Percentiles rank a stretch among this genome's conserved stretches.
These are phyloP conservation scores for Pangasius krempfi DNA, from an alignment of 2,797 vertebrate genomes.

Conservation along the genomic window DNA sequence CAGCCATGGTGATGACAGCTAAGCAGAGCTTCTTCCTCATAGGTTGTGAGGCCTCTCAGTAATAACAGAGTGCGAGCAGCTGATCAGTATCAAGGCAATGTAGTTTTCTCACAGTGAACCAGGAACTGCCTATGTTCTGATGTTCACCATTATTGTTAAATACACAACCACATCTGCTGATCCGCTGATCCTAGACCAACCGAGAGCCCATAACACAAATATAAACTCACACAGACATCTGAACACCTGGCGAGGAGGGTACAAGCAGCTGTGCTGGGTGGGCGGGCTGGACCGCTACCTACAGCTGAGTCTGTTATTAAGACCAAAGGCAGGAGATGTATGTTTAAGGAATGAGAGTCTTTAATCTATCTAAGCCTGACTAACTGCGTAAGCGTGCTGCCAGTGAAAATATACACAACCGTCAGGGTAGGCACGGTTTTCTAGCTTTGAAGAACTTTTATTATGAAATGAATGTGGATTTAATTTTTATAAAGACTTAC, in stretches of 20 bases:
- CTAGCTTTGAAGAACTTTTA: slow-evolving; percentile 23
- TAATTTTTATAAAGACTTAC: neutral
- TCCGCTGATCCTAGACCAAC: slow-evolving; percentile 19
- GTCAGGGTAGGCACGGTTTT: neutral
- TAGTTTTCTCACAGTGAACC: neutral
- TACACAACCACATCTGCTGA: neutral
- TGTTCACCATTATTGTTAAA: slow-evolving; percentile 22
- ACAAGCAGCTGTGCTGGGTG: slow-evolving; percentile 46
- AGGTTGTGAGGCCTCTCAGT: too few relatives aligned
- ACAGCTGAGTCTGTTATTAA: slow-evolving; percentile 58
- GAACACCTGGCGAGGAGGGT: slow-evolving; percentile 50
- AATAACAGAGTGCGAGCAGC: neutral
- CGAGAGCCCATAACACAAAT: slow-evolving; percentile 17
- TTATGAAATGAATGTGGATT: slow-evolving; percentile 21
- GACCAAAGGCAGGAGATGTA: slow-evolving; percentile 52
- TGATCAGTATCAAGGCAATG: slow-evolving; percentile 8
- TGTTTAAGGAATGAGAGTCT: slow-evolving; percentile 51
- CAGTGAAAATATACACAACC: slow-evolving; percentile 43
- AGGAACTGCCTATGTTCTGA: neutral
- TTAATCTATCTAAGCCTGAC: slow-evolving; percentile 50
- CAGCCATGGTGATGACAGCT: neutral
- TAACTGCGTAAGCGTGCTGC: slow-evolving; percentile 32
- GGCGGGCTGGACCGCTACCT: slow-evolving; percentile 48
- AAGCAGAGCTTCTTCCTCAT: neutral
- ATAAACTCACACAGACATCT: slow-evolving; percentile 12